Conservation (phyloP, 2,797 vertebrate genomes). For the Australoheros facetus region DNA sequence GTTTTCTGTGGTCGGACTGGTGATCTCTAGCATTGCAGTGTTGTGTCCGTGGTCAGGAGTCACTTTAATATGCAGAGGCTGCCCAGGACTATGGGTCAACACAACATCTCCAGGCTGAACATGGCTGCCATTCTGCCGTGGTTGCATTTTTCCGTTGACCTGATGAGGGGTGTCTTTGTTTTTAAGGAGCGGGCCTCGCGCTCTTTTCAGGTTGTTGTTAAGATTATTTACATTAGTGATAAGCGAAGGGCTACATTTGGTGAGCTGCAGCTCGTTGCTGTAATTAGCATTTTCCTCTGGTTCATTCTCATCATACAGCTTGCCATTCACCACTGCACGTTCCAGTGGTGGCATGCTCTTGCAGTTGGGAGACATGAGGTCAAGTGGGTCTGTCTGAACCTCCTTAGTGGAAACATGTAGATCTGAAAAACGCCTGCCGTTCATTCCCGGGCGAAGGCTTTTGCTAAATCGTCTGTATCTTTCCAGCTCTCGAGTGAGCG, state of each 20-base stretch:
- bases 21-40: constrained; percentile 92
- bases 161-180: constrained; percentile 81
- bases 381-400: constrained; percentile 90
- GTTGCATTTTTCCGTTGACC: constrained; percentile 86
- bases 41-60: constrained; percentile 93
- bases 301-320: constrained; percentile 86
- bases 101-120: constrained; percentile 89
- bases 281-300: constrained; percentile 81
- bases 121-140: constrained; percentile 86
- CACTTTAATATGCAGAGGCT: constrained; percentile 95
- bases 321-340: constrained; percentile 86
- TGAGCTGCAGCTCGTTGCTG: constrained; percentile 82
- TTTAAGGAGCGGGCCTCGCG: constrained; percentile 87
- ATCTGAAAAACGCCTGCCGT: constrained; percentile 91
- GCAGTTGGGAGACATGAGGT: constrained; percentile 84
- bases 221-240: constrained; percentile 82
- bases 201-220: constrained; percentile 84
- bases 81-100: constrained; percentile 91
- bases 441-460: constrained; percentile 87
- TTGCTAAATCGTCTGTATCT: constrained; percentile 92
- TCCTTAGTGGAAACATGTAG: constrained; percentile 93
- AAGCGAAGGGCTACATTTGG: constrained; percentile 81
- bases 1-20: constrained; percentile 88
- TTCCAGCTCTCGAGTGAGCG: constrained; percentile 90
- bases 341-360: constrained; percentile 86